Conservation (phyloP, 2,888 invertebrate genomes). For the Drosophila longiperda region DNA sequence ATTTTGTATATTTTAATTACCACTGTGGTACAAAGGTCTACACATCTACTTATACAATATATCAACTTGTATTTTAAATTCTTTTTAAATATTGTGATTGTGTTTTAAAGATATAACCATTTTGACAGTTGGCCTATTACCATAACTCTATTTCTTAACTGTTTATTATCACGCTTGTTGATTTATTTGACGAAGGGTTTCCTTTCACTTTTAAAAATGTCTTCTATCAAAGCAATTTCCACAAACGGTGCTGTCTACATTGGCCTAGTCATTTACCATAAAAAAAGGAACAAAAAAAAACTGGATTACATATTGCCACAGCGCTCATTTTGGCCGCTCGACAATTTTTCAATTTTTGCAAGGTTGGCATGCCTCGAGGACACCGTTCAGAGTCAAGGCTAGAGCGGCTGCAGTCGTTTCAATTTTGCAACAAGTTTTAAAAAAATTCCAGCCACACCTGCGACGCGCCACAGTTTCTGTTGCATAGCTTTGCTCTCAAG, state of each 20-base stretch:
- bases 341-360: constrained; percentile 70
- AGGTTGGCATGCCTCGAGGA: constrained; percentile 60
- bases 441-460: constrained; percentile 43
- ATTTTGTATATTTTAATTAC: background rate
- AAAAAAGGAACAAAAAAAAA: background rate
- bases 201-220: background rate
- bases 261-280: constrained; percentile 5
- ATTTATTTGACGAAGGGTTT: background rate
- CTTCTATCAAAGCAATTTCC: constrained; percentile 7
- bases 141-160: background rate
- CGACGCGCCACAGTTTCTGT: constrained; percentile 14
- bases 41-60: background rate
- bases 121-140: background rate
- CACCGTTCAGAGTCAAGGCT: constrained; percentile 69
- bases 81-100: background rate
- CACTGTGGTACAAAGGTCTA: background rate
- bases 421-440: constrained; percentile 70
- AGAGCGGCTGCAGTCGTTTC: constrained; percentile 40
- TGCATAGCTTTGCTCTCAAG: constrained; percentile 60
- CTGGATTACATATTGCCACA: constrained; percentile 4
- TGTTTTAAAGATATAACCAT: background rate
- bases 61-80: background rate
- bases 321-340: constrained; percentile 28
- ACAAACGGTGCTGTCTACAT: constrained; percentile 11
- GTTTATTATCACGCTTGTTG: constrained; percentile 1